A percentile compares a stretch with the other conserved stretches of the same genome.
Evolutionary conservation across 2,797 vertebrate genomes (phyloP).

Genomic region (Halcyon badia): DNA sequence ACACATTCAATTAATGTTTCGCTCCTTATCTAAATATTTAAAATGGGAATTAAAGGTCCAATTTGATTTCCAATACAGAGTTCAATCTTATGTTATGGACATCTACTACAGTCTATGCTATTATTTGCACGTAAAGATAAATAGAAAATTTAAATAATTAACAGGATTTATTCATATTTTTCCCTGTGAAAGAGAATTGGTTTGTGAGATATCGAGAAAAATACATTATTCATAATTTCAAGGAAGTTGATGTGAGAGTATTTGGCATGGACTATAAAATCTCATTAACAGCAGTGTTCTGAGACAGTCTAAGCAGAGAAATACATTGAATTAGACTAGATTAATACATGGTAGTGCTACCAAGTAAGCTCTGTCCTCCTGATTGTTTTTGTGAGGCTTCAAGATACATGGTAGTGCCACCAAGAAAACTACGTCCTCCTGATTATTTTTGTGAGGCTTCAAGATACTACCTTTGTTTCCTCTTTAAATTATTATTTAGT

Average conservation of each 20-base stretch:
- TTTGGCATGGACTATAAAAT: slow-evolving; percentile 55
- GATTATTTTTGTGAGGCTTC: neutral
- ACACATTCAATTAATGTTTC: neutral
- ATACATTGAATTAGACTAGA: neutral
- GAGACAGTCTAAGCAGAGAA: neutral
- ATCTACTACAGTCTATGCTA: neutral
- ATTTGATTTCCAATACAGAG: neutral
- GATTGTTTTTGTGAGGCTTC: neutral
- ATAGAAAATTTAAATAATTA: slow-evolving; percentile 26
- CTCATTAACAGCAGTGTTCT: slow-evolving; percentile 47
- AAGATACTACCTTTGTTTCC: neutral
- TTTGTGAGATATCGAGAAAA: slow-evolving; percentile 55
- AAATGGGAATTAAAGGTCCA: slow-evolving; percentile 6
- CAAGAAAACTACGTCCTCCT: neutral
- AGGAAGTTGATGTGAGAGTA: slow-evolving; percentile 4
- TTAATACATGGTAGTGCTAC: neutral
- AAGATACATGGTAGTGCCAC: neutral
- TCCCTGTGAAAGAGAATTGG: slow-evolving; percentile 27
- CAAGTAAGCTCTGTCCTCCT: neutral
- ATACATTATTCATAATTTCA: slow-evolving; percentile 59
- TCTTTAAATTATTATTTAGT: neutral
- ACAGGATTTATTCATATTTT: neutral
- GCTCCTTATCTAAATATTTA: neutral
- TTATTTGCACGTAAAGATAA: neutral
- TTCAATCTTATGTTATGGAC: neutral